Evolutionary conservation across 2,113 vertebrate species (phyloP), one percentile per base, ranked within the genome.

Genomic region (Spilogale gracilis): DNA sequence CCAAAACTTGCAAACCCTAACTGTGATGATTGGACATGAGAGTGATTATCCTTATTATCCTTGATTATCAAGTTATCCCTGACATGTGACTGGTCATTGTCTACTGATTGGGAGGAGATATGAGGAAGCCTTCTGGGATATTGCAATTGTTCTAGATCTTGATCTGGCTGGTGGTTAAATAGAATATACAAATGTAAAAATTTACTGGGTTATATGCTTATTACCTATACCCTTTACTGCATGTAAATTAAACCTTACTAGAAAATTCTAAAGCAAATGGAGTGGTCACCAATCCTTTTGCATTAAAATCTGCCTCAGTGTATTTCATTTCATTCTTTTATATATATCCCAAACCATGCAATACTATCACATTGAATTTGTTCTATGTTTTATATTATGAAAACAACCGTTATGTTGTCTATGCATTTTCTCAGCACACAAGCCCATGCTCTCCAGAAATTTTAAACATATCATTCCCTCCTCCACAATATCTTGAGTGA

Each of bases 351-450:
- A 87, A 73, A 67, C 50, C 16, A 61, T 9, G 67, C n/a, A 52
- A 80, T 38, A 76, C 4, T 74, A 79, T 80, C 83, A 87, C 13
- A 87, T 6, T 56, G 56, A 85, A 13, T 23, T 43, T 89, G 93
- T 56, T 73, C 74, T 90, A 20, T 52, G 25, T 43, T 86, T 94
- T 67, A 20, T 61, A 83, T 82, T 63, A 76, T 48, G 23, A 89
- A 85, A 71, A 87, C 67, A 96, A 92, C 12, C 78, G 56, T 61
- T 45, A 45, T 58, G 79, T 52, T 61, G 2, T 1, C 30, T 38
- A 58, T 89, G 17, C 18, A 17, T 97, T 80, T 92, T 84, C 76
- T 90, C 61, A 78, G 73, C 81, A 73, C 56, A 32, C 21, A 90
- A 71, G 71, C 17, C 10, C 14, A 65, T 54, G 25, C 10, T 32